Evolutionary conservation across 2,888 invertebrate genomes (phyloP).

Genomic region (Gymnosoma rotundatum): DNA sequence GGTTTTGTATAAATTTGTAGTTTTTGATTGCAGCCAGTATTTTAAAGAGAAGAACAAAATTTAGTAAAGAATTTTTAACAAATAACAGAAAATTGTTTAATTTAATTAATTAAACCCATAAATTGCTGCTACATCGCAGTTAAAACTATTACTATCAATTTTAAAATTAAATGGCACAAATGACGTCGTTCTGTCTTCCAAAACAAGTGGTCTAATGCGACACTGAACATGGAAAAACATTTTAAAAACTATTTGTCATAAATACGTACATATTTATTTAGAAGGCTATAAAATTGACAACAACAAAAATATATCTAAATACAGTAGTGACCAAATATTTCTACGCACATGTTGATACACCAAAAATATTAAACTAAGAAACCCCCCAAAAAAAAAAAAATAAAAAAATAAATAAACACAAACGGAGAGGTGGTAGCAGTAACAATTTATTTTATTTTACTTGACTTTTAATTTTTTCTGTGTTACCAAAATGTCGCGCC

Average conservation of each 20-base stretch:
- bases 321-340: conserved; percentile 46
- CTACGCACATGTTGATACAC: neutral
- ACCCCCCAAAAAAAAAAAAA: neutral
- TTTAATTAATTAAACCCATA: neutral
- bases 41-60: too few relatives aligned
- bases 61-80: too few relatives aligned
- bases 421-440: conserved; percentile 22
- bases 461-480: neutral
- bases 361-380: neutral
- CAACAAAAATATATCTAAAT: neutral
- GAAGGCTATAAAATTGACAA: conserved; percentile 52
- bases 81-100: neutral
- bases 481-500: conserved; percentile 62
- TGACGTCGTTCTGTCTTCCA: conserved; percentile 65
- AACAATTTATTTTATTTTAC: conserved; percentile 11
- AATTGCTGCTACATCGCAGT: neutral
- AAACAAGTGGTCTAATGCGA: conserved; percentile 39
- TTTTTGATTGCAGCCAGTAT: too few relatives aligned
- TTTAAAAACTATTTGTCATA: conserved; percentile 61
- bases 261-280: conserved; percentile 54
- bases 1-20: too few relatives aligned
- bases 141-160: conserved; percentile 1
- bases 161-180: conserved; percentile 46
- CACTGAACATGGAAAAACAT: conserved; percentile 28
- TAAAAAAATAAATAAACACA: neutral